Evolutionary conservation across 2,888 invertebrate species (phyloP), one percentile per base, ranked within the genome.

Genomic region (Drosophila glabriapex): DNA sequence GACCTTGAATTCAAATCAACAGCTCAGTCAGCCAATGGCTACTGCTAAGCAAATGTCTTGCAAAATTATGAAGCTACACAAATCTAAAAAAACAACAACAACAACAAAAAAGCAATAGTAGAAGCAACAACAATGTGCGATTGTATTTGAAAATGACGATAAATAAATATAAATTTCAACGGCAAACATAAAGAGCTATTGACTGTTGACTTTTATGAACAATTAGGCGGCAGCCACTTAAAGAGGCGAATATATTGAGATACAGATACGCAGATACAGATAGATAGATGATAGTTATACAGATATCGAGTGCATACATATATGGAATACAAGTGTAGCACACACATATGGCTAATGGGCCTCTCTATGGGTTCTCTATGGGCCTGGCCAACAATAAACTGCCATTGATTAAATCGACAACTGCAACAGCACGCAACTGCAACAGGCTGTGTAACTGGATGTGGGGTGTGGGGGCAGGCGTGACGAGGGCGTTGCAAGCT

Each of bases 181-280:
- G 82, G 85, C 85, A 88, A 87, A 85, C 88, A 88, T 85, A 88
- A 87, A 88, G 89, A 88, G 87, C 87, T 89, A 87, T 89, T 87
- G 87, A 89, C 86, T 87, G 85, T 83, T 85, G 86, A 85, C 88
- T 86, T 86, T 88, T 84, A 86, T 85, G 85, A 85, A 85, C 85
- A 85, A 85, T 85, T 85, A 85, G 85, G 85, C 85, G 85, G 85
- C 87, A 85, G 85, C 87, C 87, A 85, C 87, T 85, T 85, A 83
- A 85, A 85, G 77, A 78, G 80, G 73, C 83, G 80, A 83, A 75
- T 83, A 83, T 82, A 83, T 83, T 81, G 78, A 80, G 79, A 76
- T 78, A 76, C 75, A 82, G 80, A 82, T 81, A 78, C 69, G 73
- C 69, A 64, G 58, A 67, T 67, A 71, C 66, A 52, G 65, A 64